A percentile compares a stretch with the other conserved stretches of the same genome.
phyloP scores from a whole-genome alignment of 2,113 vertebrate species.

The Lepus europaeus region DNA sequence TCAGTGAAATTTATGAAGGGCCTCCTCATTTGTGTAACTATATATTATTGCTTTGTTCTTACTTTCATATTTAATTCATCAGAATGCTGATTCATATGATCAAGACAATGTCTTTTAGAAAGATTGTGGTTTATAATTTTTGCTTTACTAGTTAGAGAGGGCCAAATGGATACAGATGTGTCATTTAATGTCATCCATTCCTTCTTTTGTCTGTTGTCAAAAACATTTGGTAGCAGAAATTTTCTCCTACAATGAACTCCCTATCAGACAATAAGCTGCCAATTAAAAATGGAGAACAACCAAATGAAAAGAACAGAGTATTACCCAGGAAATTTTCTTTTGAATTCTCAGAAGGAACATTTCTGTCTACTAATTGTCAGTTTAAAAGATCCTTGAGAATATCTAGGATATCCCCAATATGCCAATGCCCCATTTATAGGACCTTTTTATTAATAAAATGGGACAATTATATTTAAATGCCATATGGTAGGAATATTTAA shows the following conservation, averaged over 20 bases:
- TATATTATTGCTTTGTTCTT: constrained; percentile 32
- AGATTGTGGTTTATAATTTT: constrained; percentile 55
- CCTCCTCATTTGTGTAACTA: not conserved
- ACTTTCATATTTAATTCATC: constrained; percentile 52
- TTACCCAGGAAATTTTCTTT: constrained; percentile 47
- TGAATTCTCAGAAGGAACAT: constrained; percentile 44
- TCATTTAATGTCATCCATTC: constrained; percentile 70
- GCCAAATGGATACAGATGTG: constrained; percentile 71
- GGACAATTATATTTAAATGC: constrained; percentile 47
- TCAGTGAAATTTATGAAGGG: not conserved
- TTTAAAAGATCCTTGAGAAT: constrained; percentile 61
- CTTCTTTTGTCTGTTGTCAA: constrained; percentile 73
- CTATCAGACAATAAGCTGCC: constrained; percentile 64
- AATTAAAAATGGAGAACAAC: constrained; percentile 63
- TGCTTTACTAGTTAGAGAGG: constrained; percentile 26
- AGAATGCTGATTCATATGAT: not conserved
- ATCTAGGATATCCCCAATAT: not conserved
- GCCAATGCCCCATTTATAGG: constrained; percentile 17
- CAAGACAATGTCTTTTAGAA: constrained; percentile 51
- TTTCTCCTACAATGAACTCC: constrained; percentile 51
- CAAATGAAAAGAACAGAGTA: constrained; percentile 67
- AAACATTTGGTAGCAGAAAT: constrained; percentile 72
- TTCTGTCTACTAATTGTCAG: constrained; percentile 26
- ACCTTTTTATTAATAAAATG: constrained; percentile 51
- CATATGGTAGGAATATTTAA: constrained; percentile 10